Evolutionary conservation across 2,113 vertebrate species (phyloP), one percentile per base, ranked within the genome.

Genomic region (Physeter macrocephalus): DNA sequence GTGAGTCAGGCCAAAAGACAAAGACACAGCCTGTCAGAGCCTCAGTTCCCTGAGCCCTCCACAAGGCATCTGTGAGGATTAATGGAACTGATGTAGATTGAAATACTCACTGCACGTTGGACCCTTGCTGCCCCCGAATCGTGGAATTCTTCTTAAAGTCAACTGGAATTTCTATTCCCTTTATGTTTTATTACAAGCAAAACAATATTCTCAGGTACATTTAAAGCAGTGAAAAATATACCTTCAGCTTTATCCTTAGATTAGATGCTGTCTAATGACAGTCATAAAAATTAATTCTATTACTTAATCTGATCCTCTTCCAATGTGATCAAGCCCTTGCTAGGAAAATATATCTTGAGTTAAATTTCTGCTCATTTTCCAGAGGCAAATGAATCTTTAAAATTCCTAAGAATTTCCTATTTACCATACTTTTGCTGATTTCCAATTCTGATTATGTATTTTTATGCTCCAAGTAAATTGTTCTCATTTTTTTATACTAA

Each of bases 391-490:
- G 64, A 75, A 78, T 64, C 75, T 69, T 67, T 54, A 43, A 43
- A 96, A 90, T 82, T n/a, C 23, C 41, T 34, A 85, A 96, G 66
- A 93, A 93, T 87, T 94, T 96, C 87, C 54, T 90, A 77, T 41
- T 20, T 39, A 21, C 64, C 8, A 64, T 57, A 87, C 13, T 49
- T 72, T 52, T 74, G 52, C 77, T n/a, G 8, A 25, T 52, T 95
- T 75, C 82, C 18, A 96, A 59, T 83, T 86, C 72, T 86, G 66
- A 78, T 54, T 18, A 62, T 86, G 4, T 71, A 87, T 77, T 81
- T 88, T 95, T 64, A 85, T 82, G 91, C 21, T 59, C 36, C 11
- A 67, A 94, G 43, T 66, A 87, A 71, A 69, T 54, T 93, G 46
- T 36, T 20, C 29, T 95, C 8, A 27, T 52, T 71, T 59, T 81